phyloP scores from a whole-genome alignment of 2,113 vertebrate species.

The Delphinapterus leucas region DNA sequence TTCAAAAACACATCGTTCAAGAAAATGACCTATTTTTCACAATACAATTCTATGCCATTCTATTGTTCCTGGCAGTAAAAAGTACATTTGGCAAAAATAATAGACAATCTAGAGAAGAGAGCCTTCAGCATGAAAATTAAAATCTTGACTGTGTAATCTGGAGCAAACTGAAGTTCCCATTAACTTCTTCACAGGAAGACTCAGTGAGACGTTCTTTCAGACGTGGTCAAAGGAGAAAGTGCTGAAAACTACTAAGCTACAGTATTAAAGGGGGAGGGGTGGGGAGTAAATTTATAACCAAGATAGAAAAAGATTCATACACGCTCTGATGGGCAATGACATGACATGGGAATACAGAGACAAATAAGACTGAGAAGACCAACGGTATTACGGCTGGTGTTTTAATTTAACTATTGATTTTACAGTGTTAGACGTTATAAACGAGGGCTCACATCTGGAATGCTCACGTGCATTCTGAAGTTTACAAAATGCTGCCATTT shows the following conservation, averaged over 20 bases:
- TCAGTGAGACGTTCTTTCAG: not conserved
- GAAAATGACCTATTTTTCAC: not conserved
- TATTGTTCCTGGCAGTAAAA: not conserved
- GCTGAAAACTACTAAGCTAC: not conserved
- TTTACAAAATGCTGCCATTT: not conserved
- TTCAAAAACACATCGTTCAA: not conserved
- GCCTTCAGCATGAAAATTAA: not conserved
- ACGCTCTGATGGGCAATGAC: not conserved
- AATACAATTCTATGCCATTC: not conserved
- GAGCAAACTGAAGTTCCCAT: not conserved
- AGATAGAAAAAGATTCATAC: not conserved
- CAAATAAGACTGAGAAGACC: not conserved
- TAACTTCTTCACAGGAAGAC: not conserved
- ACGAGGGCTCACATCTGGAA: not conserved
- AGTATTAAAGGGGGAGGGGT: not conserved
- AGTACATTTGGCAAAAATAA: not conserved
- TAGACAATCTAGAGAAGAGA: not conserved
- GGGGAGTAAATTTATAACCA: not conserved
- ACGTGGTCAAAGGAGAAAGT: not conserved
- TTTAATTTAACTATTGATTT: not conserved
- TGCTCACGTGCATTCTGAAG: not conserved
- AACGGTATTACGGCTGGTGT: not conserved
- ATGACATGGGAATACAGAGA: not conserved
- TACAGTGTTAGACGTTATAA: not conserved
- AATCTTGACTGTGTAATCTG: not conserved